These are phyloP conservation scores for Chromis chromis DNA, from an alignment of 2,797 vertebrate genomes.

Conservation along the genomic window DNA sequence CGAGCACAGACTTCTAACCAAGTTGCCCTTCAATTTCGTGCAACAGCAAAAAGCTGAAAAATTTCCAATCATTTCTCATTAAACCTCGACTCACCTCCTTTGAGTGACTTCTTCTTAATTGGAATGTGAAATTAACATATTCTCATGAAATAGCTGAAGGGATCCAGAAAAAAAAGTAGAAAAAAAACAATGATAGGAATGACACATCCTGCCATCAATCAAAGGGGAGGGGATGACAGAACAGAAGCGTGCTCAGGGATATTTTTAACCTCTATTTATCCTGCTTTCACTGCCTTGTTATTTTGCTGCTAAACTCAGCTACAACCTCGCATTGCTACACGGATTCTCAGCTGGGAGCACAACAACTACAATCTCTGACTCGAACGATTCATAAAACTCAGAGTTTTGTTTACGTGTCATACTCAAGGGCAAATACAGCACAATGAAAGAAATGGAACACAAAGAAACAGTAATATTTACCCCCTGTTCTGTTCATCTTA, in stretches of 20 bases:
- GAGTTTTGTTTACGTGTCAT: slow-evolving; percentile 29
- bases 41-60: slow-evolving; percentile 41
- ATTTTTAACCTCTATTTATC: slow-evolving; percentile 73
- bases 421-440: slow-evolving; percentile 32
- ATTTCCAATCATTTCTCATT: slow-evolving; percentile 63
- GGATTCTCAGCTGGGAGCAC: slow-evolving; percentile 41
- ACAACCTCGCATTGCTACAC: slow-evolving; percentile 9
- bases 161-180: slow-evolving; percentile 19
- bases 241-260: slow-evolving; percentile 56
- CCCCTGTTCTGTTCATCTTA: neutral
- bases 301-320: slow-evolving; percentile 37
- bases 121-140: slow-evolving; percentile 77
- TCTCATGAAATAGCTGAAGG: slow-evolving; percentile 68
- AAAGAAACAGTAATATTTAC: slow-evolving; percentile 9
- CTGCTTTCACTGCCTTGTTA: slow-evolving; percentile 52
- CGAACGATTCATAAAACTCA: slow-evolving; percentile 50
- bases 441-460: slow-evolving; percentile 17
- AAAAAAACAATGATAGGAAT: slow-evolving; percentile 43
- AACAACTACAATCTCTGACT: slow-evolving; percentile 32
- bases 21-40: slow-evolving; percentile 34
- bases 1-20: slow-evolving; percentile 39
- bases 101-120: slow-evolving; percentile 74
- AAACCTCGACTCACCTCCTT: slow-evolving; percentile 65
- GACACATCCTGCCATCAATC: slow-evolving; percentile 68
- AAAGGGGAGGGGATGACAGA: slow-evolving; percentile 48